Evolutionary conservation across 2,113 vertebrate species (phyloP).

Genomic region (Engraulis encrasicolus): DNA sequence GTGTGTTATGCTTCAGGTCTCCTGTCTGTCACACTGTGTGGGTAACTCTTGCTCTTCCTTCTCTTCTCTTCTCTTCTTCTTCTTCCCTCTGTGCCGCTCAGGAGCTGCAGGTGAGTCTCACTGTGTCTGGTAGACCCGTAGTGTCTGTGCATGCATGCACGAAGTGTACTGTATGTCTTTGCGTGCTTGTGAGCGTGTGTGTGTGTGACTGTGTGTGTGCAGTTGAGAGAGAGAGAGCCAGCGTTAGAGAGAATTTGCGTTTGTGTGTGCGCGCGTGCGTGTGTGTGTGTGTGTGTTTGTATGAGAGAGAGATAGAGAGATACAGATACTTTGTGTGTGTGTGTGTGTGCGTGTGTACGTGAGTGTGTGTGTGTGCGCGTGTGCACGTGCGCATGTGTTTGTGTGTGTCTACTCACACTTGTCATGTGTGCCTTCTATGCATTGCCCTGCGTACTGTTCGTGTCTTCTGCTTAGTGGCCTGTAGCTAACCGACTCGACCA

Average conservation of each 20-base stretch:
- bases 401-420: neutral
- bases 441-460: neutral
- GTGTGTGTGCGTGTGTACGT: neutral
- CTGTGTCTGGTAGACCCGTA: conserved; percentile 25
- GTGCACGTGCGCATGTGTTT: neutral
- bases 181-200: neutral
- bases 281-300: no score
- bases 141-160: neutral
- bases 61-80: no score
- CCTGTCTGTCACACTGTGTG: conserved; percentile 56
- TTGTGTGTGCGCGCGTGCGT: neutral
- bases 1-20: conserved; percentile 61
- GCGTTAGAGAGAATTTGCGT: no score
- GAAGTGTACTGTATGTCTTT: no score
- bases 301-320: no score
- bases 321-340: no score
- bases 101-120: conserved; percentile 91
- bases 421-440: neutral
- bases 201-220: neutral
- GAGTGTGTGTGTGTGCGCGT: neutral
- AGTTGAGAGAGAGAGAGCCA: no score
- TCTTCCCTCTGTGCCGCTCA: conserved; percentile 85
- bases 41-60: conserved; percentile 86
- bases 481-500: no score
- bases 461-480: neutral